phyloP scores from a whole-genome alignment of 1,140 invertebrate genomes.

The Tetranychus urticae region DNA sequence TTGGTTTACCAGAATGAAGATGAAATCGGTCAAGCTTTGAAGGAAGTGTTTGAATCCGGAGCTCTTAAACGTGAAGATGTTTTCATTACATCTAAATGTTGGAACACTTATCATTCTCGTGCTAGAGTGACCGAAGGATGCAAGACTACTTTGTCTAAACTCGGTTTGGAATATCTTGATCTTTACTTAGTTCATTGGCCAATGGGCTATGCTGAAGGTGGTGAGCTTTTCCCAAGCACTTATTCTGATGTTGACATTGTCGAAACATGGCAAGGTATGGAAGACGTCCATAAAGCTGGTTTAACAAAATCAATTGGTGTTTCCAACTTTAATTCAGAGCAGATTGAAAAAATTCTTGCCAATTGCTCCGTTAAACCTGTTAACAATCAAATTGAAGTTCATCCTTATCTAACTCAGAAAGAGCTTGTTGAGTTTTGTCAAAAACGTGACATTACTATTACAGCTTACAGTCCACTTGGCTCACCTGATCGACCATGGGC shows the following conservation, averaged over 20 bases:
- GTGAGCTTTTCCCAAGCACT: constrained; percentile 2
- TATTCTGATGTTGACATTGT: constrained; percentile 14
- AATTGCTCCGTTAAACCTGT: constrained; percentile 44
- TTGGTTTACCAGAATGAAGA: constrained; percentile 1
- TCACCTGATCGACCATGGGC: constrained; percentile 23
- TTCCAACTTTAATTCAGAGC: constrained; percentile 66
- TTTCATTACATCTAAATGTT: constrained; percentile 38
- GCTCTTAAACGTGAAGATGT: constrained; percentile 49
- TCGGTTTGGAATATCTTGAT: constrained; percentile 19
- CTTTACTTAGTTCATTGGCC: constrained; percentile 14
- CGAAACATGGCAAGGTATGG: constrained; percentile 10
- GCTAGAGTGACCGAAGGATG: constrained; percentile 21
- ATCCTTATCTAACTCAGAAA: constrained; percentile 26
- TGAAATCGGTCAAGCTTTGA: constrained; percentile 2
- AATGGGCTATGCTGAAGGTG: constrained; percentile 10
- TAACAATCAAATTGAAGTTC: constrained; percentile 38
- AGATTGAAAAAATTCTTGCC: constrained; percentile 45
- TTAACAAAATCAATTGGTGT: constrained; percentile 50
- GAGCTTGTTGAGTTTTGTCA: constrained; percentile 23
- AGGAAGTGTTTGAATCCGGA: neutral
- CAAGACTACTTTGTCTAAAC: constrained; percentile 32
- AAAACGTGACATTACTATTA: constrained; percentile 18
- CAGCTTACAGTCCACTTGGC: constrained; percentile 26
- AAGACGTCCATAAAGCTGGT: constrained; percentile 27
- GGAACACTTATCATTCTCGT: constrained; percentile 34